phyloP scores from a whole-genome alignment of 1,140 invertebrate species.

The Eubasilissa regina region DNA sequence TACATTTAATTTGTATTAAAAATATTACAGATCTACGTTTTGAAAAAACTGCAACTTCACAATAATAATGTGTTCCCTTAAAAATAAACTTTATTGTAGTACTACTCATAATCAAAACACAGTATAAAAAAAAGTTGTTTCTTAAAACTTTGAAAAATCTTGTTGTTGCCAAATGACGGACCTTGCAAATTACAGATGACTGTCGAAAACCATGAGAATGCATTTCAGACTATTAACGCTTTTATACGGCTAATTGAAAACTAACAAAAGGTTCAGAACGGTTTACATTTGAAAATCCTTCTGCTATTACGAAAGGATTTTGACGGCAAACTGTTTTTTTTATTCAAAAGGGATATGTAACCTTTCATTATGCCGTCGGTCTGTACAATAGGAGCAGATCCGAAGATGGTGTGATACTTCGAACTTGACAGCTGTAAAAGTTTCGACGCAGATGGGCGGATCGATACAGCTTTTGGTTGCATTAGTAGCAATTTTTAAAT shows the following conservation, averaged over 20 bases:
- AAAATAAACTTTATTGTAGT: too few species aligned
- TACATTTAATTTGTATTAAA: too few species aligned
- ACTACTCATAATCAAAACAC: too few species aligned
- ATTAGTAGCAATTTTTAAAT: conserved; percentile 29
- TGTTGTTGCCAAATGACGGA: not conserved
- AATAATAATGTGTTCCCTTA: too few species aligned
- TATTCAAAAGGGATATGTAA: conserved; percentile 38
- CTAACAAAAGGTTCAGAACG: not conserved
- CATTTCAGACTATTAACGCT: conserved; percentile 17
- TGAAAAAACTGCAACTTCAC: too few species aligned
- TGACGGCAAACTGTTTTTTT: not conserved
- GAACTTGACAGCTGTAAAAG: conserved; percentile 23
- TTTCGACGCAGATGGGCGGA: conserved; percentile 21
- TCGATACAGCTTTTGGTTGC: conserved; percentile 24
- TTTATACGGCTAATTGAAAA: conserved; percentile 34
- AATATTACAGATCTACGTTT: too few species aligned
- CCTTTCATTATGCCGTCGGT: conserved; percentile 37
- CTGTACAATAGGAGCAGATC: conserved; percentile 9
- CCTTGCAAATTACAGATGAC: not conserved
- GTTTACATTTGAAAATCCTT: not conserved
- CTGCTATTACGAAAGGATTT: conserved; percentile 24
- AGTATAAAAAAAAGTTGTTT: not conserved
- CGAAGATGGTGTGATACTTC: conserved; percentile 26
- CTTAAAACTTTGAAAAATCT: not conserved
- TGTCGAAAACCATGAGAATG: conserved; percentile 12